Evolutionary conservation across 2,888 invertebrate species (phyloP).

Genomic region (Panzeria rudis): DNA sequence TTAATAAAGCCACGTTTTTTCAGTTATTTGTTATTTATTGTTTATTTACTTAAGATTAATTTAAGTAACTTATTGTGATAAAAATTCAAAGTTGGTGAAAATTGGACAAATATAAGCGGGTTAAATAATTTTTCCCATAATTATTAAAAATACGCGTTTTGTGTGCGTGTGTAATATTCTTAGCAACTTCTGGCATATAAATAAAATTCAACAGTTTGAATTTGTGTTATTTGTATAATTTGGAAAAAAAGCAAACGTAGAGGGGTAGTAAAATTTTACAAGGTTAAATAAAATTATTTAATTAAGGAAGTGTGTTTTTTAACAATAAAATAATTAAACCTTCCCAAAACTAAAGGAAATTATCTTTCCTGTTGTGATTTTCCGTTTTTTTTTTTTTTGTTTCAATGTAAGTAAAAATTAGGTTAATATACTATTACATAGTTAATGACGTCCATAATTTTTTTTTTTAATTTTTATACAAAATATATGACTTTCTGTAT

Average conservation of each 20-base stretch:
- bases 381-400: slow-evolving; percentile 28
- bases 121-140: slow-evolving; percentile 6
- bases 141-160: slow-evolving; percentile 22
- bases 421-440: background rate
- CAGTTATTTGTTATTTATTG: slow-evolving; percentile 19
- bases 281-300: slow-evolving; percentile 56
- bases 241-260: slow-evolving; percentile 27
- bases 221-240: slow-evolving; percentile 64
- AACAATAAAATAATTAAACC: background rate
- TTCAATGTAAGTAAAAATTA: slow-evolving; percentile 55
- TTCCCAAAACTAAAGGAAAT: slow-evolving; percentile 28
- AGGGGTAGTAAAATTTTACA: slow-evolving; percentile 27
- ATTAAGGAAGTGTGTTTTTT: slow-evolving; percentile 50
- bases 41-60: slow-evolving; percentile 62
- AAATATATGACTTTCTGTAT: background rate
- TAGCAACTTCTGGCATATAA: slow-evolving; percentile 23
- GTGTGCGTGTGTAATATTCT: slow-evolving; percentile 15
- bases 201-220: slow-evolving; percentile 75
- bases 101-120: slow-evolving; percentile 44
- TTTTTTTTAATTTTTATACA: background rate
- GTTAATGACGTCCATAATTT: background rate
- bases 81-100: slow-evolving; percentile 64
- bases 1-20: slow-evolving; percentile 33
- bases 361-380: slow-evolving; percentile 27
- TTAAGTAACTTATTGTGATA: slow-evolving; percentile 78